Evolutionary conservation across 2,888 invertebrate species (phyloP), one percentile per base, ranked within the genome.

Genomic region (Drosophila tripunctata): DNA sequence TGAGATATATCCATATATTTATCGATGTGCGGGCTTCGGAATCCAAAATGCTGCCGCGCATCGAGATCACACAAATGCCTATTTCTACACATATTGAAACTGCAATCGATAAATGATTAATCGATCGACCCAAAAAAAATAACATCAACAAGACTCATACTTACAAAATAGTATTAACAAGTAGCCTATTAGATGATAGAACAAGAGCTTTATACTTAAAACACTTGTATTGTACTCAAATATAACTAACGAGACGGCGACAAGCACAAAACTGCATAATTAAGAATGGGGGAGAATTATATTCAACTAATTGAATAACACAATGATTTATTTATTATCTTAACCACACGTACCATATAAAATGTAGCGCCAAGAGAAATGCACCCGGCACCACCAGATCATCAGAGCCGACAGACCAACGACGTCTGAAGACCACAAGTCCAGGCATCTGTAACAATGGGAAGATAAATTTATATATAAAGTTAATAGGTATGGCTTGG

Each of bases 321-420:
- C n/a, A n/a, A n/a, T n/a, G n/a, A n/a, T n/a, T n/a, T 24, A 24
- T 24, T 27, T 27, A 7, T 7, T 27, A 8, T 1, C 10, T 27
- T 27, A 8, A 17, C 1, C 3, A 5, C 17, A 14, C 94, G 94
- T 91, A 96, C 97, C 96, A 96, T 90, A 95, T 93, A 64, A 94
- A 91, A 91, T 97, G 96, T 78, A 96, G 92, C 63, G 94, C 91
- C 90, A 96, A 93, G 56, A 96, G 93, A 90, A 96, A 94, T 71
- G 94, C 93, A 57, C 95, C 96, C 30, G 97, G 96, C 51, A 97
- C 95, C 75, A 96, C 95, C 80, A 97, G 93, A 92, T 97, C 96
- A 92, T 97, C 96, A 73, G 96, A 96, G 78, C 96, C 97, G 77
- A 96, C 96, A 89, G 96, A 95, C 96, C 97, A 97, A 81, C 97